Conservation (phyloP, 2,888 invertebrate genomes). For the Ophonus ardosiacus region DNA sequence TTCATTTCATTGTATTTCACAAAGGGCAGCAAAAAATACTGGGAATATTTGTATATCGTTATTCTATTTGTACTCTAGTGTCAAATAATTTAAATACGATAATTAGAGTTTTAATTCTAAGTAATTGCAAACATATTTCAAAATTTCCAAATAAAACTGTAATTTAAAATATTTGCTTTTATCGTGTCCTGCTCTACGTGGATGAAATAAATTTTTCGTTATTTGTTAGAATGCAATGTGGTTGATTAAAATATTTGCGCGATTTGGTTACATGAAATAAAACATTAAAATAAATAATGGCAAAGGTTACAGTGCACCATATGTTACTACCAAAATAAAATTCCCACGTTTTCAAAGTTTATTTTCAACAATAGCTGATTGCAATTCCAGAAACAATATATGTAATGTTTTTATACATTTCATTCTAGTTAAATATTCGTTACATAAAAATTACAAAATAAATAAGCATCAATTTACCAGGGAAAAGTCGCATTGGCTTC, state of each 20-base stretch:
- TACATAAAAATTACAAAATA: not conserved
- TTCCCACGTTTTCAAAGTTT: constrained; percentile 8
- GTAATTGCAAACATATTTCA: constrained; percentile 11
- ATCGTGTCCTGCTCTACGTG: not conserved
- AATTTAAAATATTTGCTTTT: constrained; percentile 8
- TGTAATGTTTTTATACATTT: not conserved
- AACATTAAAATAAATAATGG: constrained; percentile 14
- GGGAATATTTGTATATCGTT: constrained; percentile 16
- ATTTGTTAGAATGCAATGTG: constrained; percentile 1
- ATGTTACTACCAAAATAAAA: not conserved
- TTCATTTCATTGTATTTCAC: constrained; percentile 6
- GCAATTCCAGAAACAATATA: not conserved
- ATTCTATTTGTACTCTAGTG: constrained; percentile 6
- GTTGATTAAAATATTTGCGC: constrained; percentile 22
- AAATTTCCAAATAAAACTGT: constrained; percentile 7
- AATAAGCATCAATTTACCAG: too few relatives aligned
- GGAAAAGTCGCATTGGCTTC: too few relatives aligned
- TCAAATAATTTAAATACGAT: constrained; percentile 6
- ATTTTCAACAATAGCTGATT: not conserved
- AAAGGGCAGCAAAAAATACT: not conserved
- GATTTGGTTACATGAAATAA: not conserved
- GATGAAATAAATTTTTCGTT: constrained; percentile 11
- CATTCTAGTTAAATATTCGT: not conserved
- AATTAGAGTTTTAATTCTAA: constrained; percentile 17
- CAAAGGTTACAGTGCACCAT: not conserved